Evolutionary conservation across 2,113 vertebrate species (phyloP), one percentile per base, ranked within the genome.

Genomic region (Leiothrix lutea): DNA sequence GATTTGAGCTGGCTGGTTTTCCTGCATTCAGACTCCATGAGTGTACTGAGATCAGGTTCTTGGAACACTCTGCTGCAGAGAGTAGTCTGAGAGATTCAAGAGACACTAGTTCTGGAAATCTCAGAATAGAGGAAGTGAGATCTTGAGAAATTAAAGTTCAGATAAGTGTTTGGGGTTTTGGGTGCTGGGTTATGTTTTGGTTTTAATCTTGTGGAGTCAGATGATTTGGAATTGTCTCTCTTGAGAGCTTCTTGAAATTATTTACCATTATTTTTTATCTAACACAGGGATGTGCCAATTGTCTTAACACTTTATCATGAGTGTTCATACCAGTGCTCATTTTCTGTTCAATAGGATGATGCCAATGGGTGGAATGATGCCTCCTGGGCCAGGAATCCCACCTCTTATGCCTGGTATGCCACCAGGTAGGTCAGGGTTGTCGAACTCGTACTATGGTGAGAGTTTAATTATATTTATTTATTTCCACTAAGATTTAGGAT

Each of bases 291-390:
- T 94, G 13, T 96, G 28, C 71, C 86, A 67, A 0, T 86, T 86
- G 38, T 74, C 10, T 71, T 57, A 57, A 19, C 14, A 24, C 13
- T 47, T 79, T 35, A 7, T 56, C 6, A 1, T 44, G 50, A 71
- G 25, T 64, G 24, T 91, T 96, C 24, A 91, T 86, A 50, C 35
- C 12, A 17, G 20, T 83, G 33, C 50, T 92, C 3, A 2, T 94
- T 96, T 97, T 51, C 94, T 83, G 86, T 98, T 96, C 70, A 60
- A 91, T 51, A 99, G 99, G 95, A 99, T 99, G 98, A 99, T 99
- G 98, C 98, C 98, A 7, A 98, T 99, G 98, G 98, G 98, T 97
- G 98, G 98, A 80, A 99, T 99, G 98, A 99, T 99, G 98, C 99
- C 98, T 94, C 98, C 98, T 96, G 99, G 98, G 86, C 98, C 98